Conservation (phyloP, 2,888 invertebrate species). For the Biston stratarius region DNA sequence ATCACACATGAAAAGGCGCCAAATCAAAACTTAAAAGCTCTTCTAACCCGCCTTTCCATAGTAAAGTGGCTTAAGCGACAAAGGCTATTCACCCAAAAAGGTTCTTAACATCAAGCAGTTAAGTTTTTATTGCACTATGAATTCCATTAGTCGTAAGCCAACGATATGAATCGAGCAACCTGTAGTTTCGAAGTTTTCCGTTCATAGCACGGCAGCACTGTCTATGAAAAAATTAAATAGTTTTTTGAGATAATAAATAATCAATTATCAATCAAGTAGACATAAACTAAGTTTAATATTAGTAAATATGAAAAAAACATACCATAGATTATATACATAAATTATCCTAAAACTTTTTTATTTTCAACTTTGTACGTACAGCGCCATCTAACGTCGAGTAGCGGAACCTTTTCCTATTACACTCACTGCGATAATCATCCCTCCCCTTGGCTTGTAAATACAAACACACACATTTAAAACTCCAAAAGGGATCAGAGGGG, state of each 20-base stretch:
- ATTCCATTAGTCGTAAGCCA: conserved; percentile 37
- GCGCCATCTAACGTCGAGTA: conserved; percentile 78
- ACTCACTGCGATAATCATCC: conserved; percentile 43
- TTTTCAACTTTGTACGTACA: conserved; percentile 36
- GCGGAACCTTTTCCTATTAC: conserved; percentile 60
- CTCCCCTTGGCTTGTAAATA: conserved; percentile 48
- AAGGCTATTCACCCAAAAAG: conserved; percentile 53
- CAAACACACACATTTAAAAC: conserved; percentile 51
- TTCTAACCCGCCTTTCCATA: conserved; percentile 3
- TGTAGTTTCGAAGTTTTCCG: conserved; percentile 69
- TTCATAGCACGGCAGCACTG: conserved; percentile 63
- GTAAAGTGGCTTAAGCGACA: conserved; percentile 58
- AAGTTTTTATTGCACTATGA: conserved; percentile 66
- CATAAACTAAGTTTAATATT: not conserved
- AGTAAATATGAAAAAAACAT: not conserved
- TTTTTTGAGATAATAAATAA: not conserved
- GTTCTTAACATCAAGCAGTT: conserved; percentile 57
- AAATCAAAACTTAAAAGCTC: conserved; percentile 8
- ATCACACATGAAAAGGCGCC: conserved; percentile 11
- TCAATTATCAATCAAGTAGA: not conserved
- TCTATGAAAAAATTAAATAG: conserved; percentile 29
- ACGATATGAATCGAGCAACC: conserved; percentile 41
- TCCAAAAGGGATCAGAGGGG: conserved; percentile 44
- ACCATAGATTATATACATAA: not conserved
- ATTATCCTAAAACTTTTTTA: not conserved